Evolutionary conservation across 2,113 vertebrate genomes (phyloP).

Genomic region (Beaufortia kweichowensis): DNA sequence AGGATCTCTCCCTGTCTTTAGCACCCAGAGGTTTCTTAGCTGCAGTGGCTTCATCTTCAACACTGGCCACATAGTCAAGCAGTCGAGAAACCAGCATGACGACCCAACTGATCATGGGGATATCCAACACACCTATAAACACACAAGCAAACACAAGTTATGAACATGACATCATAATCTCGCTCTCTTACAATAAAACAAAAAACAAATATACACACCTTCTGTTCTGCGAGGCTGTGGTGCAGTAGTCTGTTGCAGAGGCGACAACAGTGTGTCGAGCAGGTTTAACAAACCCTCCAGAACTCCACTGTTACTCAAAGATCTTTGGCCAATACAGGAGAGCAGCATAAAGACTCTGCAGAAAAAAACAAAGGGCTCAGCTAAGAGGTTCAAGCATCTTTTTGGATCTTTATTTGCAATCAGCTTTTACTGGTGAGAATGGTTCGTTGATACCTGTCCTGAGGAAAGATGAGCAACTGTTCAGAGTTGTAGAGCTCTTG

Average conservation of each 20-base stretch:
- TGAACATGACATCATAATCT: no score
- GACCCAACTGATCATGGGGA: constrained; percentile 99
- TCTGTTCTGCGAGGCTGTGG: constrained; percentile 82
- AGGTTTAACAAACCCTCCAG: constrained; percentile 96
- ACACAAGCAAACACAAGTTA: background rate
- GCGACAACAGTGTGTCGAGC: constrained; percentile 89
- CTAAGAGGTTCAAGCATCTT: background rate
- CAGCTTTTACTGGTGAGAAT: background rate
- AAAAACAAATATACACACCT: constrained; percentile 71
- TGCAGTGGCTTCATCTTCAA: constrained; percentile 92
- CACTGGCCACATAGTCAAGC: constrained; percentile 93
- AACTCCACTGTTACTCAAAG: constrained; percentile 96
- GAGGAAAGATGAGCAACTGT: constrained; percentile 96
- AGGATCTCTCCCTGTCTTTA: constrained; percentile 89
- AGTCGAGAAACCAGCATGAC: constrained; percentile 97
- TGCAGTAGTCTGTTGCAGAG: constrained; percentile 86
- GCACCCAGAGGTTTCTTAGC: constrained; percentile 91
- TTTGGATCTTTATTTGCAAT: no score
- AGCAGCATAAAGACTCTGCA: constrained; percentile 96
- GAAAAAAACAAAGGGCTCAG: background rate
- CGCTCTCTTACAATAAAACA: background rate
- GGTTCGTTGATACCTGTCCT: constrained; percentile 84
- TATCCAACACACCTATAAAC: constrained; percentile 87
- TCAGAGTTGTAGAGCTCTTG: constrained; percentile 99
- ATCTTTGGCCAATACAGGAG: constrained; percentile 98